phyloP scores from a whole-genome alignment of 2,797 vertebrate genomes.

The Ceryle rudis region DNA sequence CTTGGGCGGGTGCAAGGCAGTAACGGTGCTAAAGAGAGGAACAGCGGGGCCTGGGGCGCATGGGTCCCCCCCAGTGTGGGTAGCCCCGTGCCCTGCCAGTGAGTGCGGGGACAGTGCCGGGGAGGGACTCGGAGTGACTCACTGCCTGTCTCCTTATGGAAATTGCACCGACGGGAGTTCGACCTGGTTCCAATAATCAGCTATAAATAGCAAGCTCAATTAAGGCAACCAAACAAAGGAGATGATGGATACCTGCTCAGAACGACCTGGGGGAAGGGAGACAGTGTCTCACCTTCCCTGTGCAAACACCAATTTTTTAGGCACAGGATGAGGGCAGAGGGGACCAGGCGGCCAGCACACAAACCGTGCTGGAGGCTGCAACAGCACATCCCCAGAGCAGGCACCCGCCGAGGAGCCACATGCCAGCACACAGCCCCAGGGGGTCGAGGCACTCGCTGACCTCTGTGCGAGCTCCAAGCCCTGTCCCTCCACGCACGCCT shows the following conservation, averaged over 20 bases:
- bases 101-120: fast-evolving
- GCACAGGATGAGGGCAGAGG: fast-evolving
- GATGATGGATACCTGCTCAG: neutral
- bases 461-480: neutral
- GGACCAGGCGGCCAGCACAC: neutral
- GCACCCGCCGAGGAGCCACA: neutral
- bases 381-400: neutral
- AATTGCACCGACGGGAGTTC: neutral
- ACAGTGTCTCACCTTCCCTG: neutral
- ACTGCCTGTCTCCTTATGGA: slow-evolving; percentile 24
- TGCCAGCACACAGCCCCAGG: fast-evolving
- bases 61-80: neutral
- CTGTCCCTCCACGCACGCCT: fast-evolving
- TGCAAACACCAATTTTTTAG: neutral
- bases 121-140: neutral
- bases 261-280: neutral
- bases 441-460: neutral
- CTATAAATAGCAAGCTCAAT: slow-evolving; percentile 64
- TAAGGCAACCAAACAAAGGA: slow-evolving; percentile 58
- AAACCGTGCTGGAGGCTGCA: fast-evolving
- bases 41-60: fast-evolving
- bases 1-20: fast-evolving
- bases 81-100: neutral
- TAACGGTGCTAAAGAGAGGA: neutral
- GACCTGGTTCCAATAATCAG: slow-evolving; percentile 56